phyloP scores from a whole-genome alignment of 2,888 invertebrate genomes.

The Leptinotarsa rubiginosa region DNA sequence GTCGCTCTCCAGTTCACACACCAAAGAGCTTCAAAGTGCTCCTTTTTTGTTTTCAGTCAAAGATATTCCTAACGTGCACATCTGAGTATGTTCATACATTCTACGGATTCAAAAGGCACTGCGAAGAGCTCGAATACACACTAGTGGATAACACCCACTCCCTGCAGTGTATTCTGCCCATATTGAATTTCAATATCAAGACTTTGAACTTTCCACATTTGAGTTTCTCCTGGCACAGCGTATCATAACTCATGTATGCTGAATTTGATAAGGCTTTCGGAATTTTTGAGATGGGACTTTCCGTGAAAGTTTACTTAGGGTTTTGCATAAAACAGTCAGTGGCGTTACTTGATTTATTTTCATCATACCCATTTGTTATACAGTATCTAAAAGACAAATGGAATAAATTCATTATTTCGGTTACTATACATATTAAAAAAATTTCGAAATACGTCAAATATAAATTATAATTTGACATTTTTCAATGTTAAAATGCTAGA shows the following conservation, averaged over 20 bases:
- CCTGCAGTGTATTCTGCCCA: neutral
- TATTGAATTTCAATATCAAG: conserved; percentile 5
- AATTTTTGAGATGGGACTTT: neutral
- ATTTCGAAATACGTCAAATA: too few relatives aligned
- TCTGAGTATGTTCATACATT: conserved; percentile 14
- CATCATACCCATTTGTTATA: too few relatives aligned
- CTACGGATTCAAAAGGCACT: neutral
- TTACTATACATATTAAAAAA: too few relatives aligned
- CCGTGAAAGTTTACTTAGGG: neutral
- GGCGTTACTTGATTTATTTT: neutral
- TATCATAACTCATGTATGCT: conserved; percentile 12
- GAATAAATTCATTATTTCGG: too few relatives aligned
- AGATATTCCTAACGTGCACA: conserved; percentile 1
- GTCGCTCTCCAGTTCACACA: neutral
- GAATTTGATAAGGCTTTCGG: conserved; percentile 8
- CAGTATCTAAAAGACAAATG: too few relatives aligned
- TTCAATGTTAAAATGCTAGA: too few relatives aligned
- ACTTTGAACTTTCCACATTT: neutral
- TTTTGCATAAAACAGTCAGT: neutral
- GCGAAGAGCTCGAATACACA: neutral
- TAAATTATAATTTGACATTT: too few relatives aligned
- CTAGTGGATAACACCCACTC: conserved; percentile 2
- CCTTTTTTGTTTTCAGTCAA: conserved; percentile 2
- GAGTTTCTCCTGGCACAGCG: neutral
- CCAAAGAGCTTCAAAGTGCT: neutral